Evolutionary conservation across 2,888 invertebrate genomes (phyloP).

Genomic region (Lithosia quadra): DNA sequence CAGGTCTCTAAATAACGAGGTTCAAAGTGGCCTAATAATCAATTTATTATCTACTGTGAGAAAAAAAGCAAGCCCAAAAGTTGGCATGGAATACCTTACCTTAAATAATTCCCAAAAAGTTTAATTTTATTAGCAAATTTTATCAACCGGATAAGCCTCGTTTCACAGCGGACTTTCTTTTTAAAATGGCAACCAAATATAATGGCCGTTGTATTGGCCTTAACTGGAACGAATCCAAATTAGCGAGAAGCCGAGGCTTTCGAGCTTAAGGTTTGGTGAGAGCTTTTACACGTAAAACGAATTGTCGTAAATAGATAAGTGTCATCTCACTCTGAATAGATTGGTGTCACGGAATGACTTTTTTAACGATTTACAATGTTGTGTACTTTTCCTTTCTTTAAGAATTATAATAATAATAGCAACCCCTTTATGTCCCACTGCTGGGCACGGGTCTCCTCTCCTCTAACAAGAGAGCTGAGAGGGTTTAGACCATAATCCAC

Average conservation of each 20-base stretch:
- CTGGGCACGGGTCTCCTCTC: too few species aligned
- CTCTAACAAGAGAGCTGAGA: too few species aligned
- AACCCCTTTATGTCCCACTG: too few species aligned
- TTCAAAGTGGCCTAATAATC: too few species aligned
- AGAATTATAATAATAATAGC: too few species aligned
- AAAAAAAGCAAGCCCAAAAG: too few species aligned
- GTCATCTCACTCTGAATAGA: slow-evolving; percentile 1
- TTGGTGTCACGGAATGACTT: background rate
- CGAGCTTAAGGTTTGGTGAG: slow-evolving; percentile 41
- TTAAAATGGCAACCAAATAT: slow-evolving; percentile 22
- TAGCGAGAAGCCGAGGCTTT: slow-evolving; percentile 43
- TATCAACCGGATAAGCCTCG: background rate
- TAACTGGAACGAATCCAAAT: slow-evolving; percentile 53
- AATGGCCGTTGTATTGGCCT: slow-evolving; percentile 35
- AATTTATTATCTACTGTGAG: too few species aligned
- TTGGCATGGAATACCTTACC: background rate
- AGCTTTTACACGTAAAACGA: slow-evolving; percentile 17
- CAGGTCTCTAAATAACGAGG: too few species aligned
- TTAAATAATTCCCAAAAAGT: slow-evolving; percentile 22
- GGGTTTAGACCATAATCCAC: too few species aligned
- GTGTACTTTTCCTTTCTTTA: too few species aligned
- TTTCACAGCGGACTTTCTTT: slow-evolving; percentile 22
- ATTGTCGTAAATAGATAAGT: slow-evolving; percentile 13
- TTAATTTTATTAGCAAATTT: slow-evolving; percentile 30
- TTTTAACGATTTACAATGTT: too few species aligned